Evolutionary conservation across 1,140 invertebrate genomes (phyloP), one percentile per base, ranked within the genome.

Genomic region (Cyrtorhinus lividipennis): DNA sequence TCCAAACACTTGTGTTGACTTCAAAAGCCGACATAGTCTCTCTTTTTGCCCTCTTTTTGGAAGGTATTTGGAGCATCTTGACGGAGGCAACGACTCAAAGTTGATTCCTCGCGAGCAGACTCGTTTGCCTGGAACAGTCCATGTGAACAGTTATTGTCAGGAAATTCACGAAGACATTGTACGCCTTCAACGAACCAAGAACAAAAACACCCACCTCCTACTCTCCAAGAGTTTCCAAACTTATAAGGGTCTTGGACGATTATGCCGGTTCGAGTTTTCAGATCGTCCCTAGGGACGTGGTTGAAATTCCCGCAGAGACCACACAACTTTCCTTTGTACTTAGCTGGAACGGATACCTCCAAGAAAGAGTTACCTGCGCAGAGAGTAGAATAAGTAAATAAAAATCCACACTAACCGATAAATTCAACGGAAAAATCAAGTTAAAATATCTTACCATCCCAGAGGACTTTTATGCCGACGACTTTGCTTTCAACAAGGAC

Each of bases 241-340:
- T 79, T 79, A 71, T 83, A 80, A 1, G 84, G 76, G 67, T 87
- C 82, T 24, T 72, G 73, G 66, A 67, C 67, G 1, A 68, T 59
- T 44, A 56, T 75, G 0, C 88, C 88, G 66, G 82, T 79, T 57
- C 84, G 78, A 2, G 83, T 83, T 45, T 76, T 83, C 68, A 90
- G 77, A 69, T 87, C 85, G 66, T 91, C 87, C 63, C 85, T 80
- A 0, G 82, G 80, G 2, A 86, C 67, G 10, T 81, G 83, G 73
- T 94, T 96, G 73, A 88, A 96, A 73, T 96, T 96, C 0, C 94
- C 94, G 71, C 94, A 97, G 0, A 97, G 73, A 23, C 94, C 94
- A 69, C 92, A 95, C 15, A 94, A 69, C 65, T 82, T 80, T 18
- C 81, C 80, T 71, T 65, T 65, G 72, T 85, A 92, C 0, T 75